Evolutionary conservation across 2,113 vertebrate genomes (phyloP), one percentile per base, ranked within the genome.

Genomic region (Psilopogon haemacephalus): DNA sequence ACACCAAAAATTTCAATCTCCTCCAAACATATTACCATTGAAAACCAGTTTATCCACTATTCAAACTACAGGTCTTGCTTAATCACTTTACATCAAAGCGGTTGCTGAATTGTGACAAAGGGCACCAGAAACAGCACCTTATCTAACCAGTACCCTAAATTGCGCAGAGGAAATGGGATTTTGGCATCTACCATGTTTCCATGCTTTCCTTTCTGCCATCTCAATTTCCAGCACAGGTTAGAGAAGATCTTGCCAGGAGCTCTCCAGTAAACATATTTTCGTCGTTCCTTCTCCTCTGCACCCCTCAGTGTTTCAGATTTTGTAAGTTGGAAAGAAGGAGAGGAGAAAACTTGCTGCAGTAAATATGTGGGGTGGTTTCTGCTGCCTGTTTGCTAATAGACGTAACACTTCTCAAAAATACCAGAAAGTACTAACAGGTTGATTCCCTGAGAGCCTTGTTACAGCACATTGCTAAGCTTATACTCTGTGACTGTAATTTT

Each of bases 41-140:
- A 92, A 89, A 94, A 95, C 89, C 91, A 89, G 89, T 96, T 95
- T 93, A 86, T 86, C 93, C 72, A 95, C 89, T 93, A 68, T 65
- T 81, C 75, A 84, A 77, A 79, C 68, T 63, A 58, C 52, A 33
- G 52, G 48, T 80, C 93, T 96, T 86, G 78, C 82, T 95, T 87
- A 86, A 95, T 88, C 82, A 72, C 1, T 1, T 76, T 68, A 83
- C 72, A 89, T 92, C 75, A 80, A 88, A 95, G 72, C 11, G 15
- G 62, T 58, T 90, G 86, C 69, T 75, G 38, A 96, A 93, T 73
- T 95, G 86, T 94, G 80, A 94, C 80, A 95, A 95, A 95, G 92
- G 88, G 93, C 92, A 95, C 42, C 42, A 94, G 80, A 81, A 94
- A 52, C 32, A 83, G 59, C 46, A 88, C 13, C 48, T 76, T 86